Percentiles rank a stretch among this genome's conserved stretches.
These are phyloP conservation scores for Cosmia pyralina DNA, from an alignment of 2,888 invertebrate genomes.

Conservation along the genomic window DNA sequence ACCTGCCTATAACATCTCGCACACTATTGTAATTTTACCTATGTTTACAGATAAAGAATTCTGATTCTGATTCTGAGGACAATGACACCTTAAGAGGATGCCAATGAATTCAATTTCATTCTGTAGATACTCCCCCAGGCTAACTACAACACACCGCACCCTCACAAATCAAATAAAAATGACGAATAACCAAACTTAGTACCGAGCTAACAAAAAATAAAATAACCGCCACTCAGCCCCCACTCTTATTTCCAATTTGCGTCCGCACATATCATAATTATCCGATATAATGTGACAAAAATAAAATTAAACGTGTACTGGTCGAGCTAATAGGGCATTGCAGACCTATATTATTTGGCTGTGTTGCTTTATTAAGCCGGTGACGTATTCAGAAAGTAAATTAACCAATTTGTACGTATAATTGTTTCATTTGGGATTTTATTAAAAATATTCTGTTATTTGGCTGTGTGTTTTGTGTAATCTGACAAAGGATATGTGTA, in stretches of 20 bases:
- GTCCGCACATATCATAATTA: conserved; percentile 70
- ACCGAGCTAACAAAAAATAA: background rate
- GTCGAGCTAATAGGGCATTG: conserved; percentile 56
- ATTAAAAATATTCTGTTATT: conserved; percentile 51
- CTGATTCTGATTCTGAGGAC: too few species aligned
- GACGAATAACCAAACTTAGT: background rate
- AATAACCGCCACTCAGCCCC: conserved; percentile 43
- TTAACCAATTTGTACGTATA: conserved; percentile 62
- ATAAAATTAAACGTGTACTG: conserved; percentile 66
- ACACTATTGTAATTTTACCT: too few species aligned
- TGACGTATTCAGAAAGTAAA: conserved; percentile 62
- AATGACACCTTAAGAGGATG: too few species aligned
- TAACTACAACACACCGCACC: background rate
- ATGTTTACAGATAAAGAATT: too few species aligned
- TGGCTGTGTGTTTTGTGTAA: conserved; percentile 51
- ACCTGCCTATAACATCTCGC: too few species aligned
- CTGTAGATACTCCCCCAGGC: background rate
- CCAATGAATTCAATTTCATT: too few species aligned
- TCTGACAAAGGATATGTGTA: conserved; percentile 30
- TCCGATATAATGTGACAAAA: conserved; percentile 68
- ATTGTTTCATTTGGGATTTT: conserved; percentile 60
- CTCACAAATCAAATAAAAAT: background rate
- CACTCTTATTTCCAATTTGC: conserved; percentile 62
- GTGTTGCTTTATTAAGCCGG: conserved; percentile 52
- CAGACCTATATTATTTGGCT: conserved; percentile 58